Evolutionary conservation across 1,140 invertebrate genomes (phyloP), one percentile per base, ranked within the genome.

Genomic region (Bombus sibiricus): DNA sequence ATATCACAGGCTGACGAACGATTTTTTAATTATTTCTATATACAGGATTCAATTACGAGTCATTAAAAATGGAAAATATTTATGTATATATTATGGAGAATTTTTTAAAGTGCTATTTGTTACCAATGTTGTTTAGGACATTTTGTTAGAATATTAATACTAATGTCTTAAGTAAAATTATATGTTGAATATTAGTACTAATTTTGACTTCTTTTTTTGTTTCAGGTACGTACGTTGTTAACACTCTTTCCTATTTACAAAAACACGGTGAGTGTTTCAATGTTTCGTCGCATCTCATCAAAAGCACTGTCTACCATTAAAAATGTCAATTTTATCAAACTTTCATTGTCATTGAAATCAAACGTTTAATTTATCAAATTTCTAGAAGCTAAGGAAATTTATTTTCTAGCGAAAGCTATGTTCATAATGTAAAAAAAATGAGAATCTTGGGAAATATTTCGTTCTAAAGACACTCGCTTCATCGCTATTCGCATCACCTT

Each of bases 141-240:
- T 47, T 53, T 53, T 53, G 5, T 22, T 53, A 53, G 47, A 18
- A 53, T 53, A 53, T 22, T 53, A 53, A 53, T 53, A 53, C 47
- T 18, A 53, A 53, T 22, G 47, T 53, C 18, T 9, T 28, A 4
- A 59, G 28, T 12, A 28, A 28, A 59, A 28, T 28, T 62, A 66
- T 13, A 66, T 8, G n/a, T 18, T 15, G 4, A 9, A 34, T 18
- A 18, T 68, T 22, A 9, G 64, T 68, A 25, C 6, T 71, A 41
- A 71, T n/a, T 41, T 4, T n/a, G 13, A 8, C 12, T n/a, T 22
- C 39, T 4, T 0, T 62, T 62, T 64, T 28, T 39, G 74, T 77
- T 77, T 62, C 75, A 77, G 75, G 37, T 77, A 59, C n/a, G 57
- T 77, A 62, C 25, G 18, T 15, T 41, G 13, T n/a, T 15, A n/a